Evolutionary conservation across 2,113 vertebrate species (phyloP), one percentile per base, ranked within the genome.

Genomic region (Cynoglossus semilaevis): DNA sequence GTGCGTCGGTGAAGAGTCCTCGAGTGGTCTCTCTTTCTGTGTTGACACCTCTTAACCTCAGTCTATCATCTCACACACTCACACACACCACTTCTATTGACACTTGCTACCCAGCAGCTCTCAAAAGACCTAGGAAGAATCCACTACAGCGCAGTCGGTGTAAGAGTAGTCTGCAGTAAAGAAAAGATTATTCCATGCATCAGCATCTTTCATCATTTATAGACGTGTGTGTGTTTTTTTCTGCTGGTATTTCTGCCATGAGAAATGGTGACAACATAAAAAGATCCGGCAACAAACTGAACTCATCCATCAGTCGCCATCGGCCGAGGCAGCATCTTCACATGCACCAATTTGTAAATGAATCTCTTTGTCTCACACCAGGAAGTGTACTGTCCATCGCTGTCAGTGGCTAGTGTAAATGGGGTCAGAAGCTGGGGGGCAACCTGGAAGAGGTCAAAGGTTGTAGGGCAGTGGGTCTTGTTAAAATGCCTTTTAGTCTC

Each of bases 31-130:
- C 71, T 67, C 70, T 73, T 80, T 79, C 73, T 73, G 68, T 82
- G 86, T 89, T 89, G 89, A 90, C 87, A 89, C 88, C 89, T 89
- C 87, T 90, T 90, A 88, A 88, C 87, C 88, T 86, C 76, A 78
- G 85, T 88, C 88, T 85, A 79, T 87, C 87, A 85, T 89, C 80
- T 83, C 76, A 82, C 80, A 63, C 84, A 70, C 86, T 81, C 82
- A 72, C 77, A 80, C 72, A 79, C 82, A 81, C 71, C 79, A 77
- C 80, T 82, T 76, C 80, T 84, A 87, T 87, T 86, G 86, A 88
- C 85, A 87, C 86, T 81, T 40, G 67, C 81, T 70, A 79, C 84
- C 79, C 82, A 52, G 67, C 74, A 83, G 82, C 85, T 84, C 87
- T 83, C 82, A 76, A 78, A 77, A 81, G 82, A 85, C 73, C 86